A percentile compares a stretch with the other conserved stretches of the same genome.
Evolutionary conservation across 2,888 invertebrate genomes (phyloP).

Genomic region (Epinotia nisella): DNA sequence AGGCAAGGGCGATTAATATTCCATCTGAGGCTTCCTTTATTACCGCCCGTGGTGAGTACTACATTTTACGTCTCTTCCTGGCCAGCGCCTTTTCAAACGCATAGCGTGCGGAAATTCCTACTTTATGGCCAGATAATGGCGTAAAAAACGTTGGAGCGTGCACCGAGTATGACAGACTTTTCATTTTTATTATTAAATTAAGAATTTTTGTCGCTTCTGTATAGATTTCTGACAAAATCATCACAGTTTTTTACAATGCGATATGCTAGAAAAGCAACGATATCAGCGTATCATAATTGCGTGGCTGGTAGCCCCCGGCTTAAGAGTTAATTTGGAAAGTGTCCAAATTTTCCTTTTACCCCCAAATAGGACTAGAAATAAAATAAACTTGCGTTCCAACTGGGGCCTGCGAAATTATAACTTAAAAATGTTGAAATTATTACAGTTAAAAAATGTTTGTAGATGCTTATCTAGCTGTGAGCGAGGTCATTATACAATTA

Average conservation of each 20-base stretch:
- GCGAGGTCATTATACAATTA: too few species aligned
- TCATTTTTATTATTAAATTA: too few species aligned
- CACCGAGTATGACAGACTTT: too few species aligned
- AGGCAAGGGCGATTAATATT: too few species aligned
- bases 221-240: background rate
- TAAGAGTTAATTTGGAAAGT: slow-evolving; percentile 80
- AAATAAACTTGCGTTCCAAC: slow-evolving; percentile 40
- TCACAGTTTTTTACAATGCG: background rate
- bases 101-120: too few species aligned
- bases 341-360: slow-evolving; percentile 76
- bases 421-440: background rate
- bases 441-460: background rate
- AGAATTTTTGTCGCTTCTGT: background rate
- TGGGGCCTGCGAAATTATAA: slow-evolving; percentile 1
- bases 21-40: too few species aligned
- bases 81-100: too few species aligned
- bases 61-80: too few species aligned
- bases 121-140: too few species aligned
- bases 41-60: too few species aligned
- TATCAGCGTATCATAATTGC: slow-evolving; percentile 73
- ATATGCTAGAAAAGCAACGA: slow-evolving; percentile 47
- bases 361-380: slow-evolving; percentile 67
- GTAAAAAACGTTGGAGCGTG: too few species aligned
- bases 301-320: slow-evolving; percentile 55
- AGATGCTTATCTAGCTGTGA: too few species aligned